Base-by-base conservation (phyloP, 37 sponge, comb jelly and placozoan species). In the Eunapius fragilis region DNA sequence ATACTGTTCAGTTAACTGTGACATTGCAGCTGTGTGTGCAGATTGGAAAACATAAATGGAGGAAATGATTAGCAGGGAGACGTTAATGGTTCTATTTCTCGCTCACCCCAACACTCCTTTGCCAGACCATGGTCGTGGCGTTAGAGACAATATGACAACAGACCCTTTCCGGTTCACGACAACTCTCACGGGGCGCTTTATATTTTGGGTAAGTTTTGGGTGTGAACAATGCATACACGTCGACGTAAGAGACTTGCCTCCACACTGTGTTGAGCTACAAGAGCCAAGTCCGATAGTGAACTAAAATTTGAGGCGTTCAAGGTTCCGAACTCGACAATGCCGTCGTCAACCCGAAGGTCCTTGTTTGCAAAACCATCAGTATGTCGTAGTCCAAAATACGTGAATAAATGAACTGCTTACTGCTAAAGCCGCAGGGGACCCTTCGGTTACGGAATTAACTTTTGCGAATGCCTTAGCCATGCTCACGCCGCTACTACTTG, bases 231-330 rank as follows among this genome's bases (percentile, higher is more conserved):
- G n/a, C n/a, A n/a, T n/a, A n/a, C n/a, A n/a, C n/a, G n/a, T n/a
- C n/a, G n/a, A n/a, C n/a, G n/a, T n/a, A n/a, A n/a, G n/a, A n/a
- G n/a, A 69, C 93, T 90, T 37, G 92, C 96, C 30, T 83, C 81
- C 13, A 87, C 69, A 76, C 96, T 95, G 89, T 97, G 88, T 67
- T 95, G 91, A 1, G 95, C 96, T 0, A 97, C 85, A 6, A 45
- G 48, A 11, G 84, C 91, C 31, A 97, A 71, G 67, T 95, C 91
- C 17, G 71, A 68, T 36, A 95, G 36, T 31, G 32, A 37, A 0
- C 49, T 84, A 76, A 95, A 97, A 76, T 92, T 97, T 4, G 72
- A 71, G 36, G 9, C 68, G 5, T 38, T 81, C 25, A 97, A 81
- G 37, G 93, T 90, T 24, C 97, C 97, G 86, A 97, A 97, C 75